Evolutionary conservation across 2,113 vertebrate species (phyloP), one percentile per base, ranked within the genome.

Genomic region (Rhabdornis inornatus): DNA sequence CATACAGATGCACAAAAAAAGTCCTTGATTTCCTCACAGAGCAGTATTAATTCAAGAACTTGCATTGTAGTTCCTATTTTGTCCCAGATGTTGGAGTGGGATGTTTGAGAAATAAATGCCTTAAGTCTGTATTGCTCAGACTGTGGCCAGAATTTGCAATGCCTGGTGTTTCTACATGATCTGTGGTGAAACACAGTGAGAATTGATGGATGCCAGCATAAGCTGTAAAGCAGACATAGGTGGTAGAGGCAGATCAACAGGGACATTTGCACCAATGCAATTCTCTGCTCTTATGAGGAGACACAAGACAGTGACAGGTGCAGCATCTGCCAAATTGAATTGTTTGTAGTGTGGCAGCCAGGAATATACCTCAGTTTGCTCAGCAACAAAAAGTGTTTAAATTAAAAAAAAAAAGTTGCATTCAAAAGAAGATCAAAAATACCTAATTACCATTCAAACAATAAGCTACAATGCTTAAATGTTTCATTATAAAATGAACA

Each of bases 261-360:
- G 77, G 84, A 90, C 49, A 50, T 44, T 71, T 87, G 80, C 90
- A 79, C 76, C 81, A 40, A 25, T 56, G 65, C 56, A 86, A 31
- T 91, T 90, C 95, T 93, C 75, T 75, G 49, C 31, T 94, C 87
- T 92, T 76, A 10, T 61, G 57, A 69, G 89, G 89, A 97, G 88
- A 56, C n/a, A 37, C 52, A 87, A 83, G 95, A 37, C 49, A 59
- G 50, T 44, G 79, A 89, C 63, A 92, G 66, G 63, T 68, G 61
- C 78, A 94, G 94, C 92, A 95, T 72, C 90, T 97, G 94, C 89
- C 42, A 28, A 91, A 86, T 35, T 70, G 86, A 95, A 55, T 87
- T 94, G 84, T 93, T 96, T 95, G 90, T 70, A 89, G 44, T 6
- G 33, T 75, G 68, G 89, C 90, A 97, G 91, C 66, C 81, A 90